Evolutionary conservation across 2,797 vertebrate species (phyloP).

Genomic region (Serranus cabrilla): DNA sequence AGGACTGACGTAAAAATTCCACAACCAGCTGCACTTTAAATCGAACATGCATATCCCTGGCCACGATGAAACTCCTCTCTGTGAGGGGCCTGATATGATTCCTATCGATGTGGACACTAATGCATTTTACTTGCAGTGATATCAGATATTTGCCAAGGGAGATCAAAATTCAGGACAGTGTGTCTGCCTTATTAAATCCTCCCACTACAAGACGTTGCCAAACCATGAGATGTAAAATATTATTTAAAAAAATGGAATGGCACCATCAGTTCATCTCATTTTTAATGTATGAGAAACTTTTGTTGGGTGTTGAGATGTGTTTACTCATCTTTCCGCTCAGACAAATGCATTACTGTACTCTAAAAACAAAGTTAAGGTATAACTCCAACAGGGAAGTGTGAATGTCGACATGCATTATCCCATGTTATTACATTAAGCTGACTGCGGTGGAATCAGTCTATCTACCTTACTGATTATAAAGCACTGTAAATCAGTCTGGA

Average conservation of each 20-base stretch:
- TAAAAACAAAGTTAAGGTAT: constrained; percentile 19
- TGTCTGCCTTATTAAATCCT: constrained; percentile 32
- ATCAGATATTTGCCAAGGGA: constrained; percentile 31
- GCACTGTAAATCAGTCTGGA: constrained; percentile 63
- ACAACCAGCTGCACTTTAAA: constrained; percentile 84
- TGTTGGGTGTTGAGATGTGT: constrained; percentile 38
- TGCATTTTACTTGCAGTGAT: constrained; percentile 40
- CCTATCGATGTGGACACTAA: constrained; percentile 60
- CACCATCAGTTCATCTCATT: constrained; percentile 55
- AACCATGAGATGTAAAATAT: constrained; percentile 74
- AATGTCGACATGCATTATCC: constrained; percentile 40
- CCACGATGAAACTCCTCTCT: constrained; percentile 48
- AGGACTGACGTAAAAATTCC: constrained; percentile 69
- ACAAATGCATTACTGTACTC: constrained; percentile 49
- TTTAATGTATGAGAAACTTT: constrained; percentile 40
- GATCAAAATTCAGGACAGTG: constrained; percentile 28
- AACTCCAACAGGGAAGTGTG: constrained; percentile 38
- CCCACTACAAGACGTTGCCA: constrained; percentile 35
- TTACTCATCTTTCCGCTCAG: constrained; percentile 29
- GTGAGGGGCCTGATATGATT: constrained; percentile 65
- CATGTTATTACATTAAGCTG: constrained; percentile 51
- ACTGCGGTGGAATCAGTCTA: constrained; percentile 42
- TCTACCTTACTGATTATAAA: constrained; percentile 65
- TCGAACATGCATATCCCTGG: constrained; percentile 51
- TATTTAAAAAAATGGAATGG: constrained; percentile 56